Conservation (phyloP, 2,797 vertebrate genomes). For the Tangara arthus region DNA sequence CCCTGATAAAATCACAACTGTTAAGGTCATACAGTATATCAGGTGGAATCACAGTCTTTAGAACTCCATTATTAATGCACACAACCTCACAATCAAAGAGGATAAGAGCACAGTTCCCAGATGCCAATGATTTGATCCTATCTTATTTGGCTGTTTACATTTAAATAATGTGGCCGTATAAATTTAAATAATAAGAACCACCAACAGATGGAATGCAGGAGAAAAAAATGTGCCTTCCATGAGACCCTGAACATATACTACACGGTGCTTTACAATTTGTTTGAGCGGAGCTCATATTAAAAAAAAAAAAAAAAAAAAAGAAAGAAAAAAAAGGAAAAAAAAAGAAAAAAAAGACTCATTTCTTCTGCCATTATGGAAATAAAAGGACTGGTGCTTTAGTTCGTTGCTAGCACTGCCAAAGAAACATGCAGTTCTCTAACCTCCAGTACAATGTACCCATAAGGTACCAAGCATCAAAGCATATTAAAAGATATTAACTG, state of each 20-base stretch:
- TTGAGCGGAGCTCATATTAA: slow-evolving; percentile 67
- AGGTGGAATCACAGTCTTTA: slow-evolving; percentile 80
- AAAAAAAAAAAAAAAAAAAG: slow-evolving; percentile 42
- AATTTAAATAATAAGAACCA: slow-evolving; percentile 78
- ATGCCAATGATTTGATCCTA: slow-evolving; percentile 81
- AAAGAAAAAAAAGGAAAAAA: slow-evolving; percentile 25
- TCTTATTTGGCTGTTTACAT: slow-evolving; percentile 82
- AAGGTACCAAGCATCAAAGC: slow-evolving; percentile 90
- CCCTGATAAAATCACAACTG: slow-evolving; percentile 79
- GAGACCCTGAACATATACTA: slow-evolving; percentile 71
- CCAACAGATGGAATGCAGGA: slow-evolving; percentile 75
- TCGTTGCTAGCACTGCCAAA: slow-evolving; percentile 73
- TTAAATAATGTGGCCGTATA: slow-evolving; percentile 79
- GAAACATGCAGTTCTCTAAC: slow-evolving; percentile 81
- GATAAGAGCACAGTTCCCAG: slow-evolving; percentile 79
- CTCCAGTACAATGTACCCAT: slow-evolving; percentile 87
- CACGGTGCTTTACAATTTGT: slow-evolving; percentile 75
- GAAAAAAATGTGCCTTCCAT: slow-evolving; percentile 62
- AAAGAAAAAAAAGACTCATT: slow-evolving; percentile 63
- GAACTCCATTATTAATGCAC: slow-evolving; percentile 80
- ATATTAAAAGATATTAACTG: slow-evolving; percentile 92
- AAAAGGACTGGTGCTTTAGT: slow-evolving; percentile 75
- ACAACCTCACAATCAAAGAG: slow-evolving; percentile 81
- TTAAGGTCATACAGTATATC: slow-evolving; percentile 80
- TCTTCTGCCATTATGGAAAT: slow-evolving; percentile 79